These are phyloP conservation scores for Eulemur rufifrons DNA, from an alignment of 2,113 vertebrate species.

Conservation along the genomic window DNA sequence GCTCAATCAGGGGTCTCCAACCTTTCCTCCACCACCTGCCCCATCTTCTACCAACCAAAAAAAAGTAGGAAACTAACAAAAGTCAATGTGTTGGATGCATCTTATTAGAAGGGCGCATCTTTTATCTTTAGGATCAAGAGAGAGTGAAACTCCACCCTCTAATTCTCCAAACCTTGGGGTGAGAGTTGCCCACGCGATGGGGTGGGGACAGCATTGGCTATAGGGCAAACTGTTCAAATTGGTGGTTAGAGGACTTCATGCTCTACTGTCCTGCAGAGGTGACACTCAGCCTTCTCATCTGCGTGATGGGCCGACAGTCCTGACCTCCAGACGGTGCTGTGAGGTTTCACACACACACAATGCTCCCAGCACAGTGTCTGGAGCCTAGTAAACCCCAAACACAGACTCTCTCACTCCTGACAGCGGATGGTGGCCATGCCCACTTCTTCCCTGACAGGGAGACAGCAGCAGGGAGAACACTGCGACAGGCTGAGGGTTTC, in stretches of 20 bases:
- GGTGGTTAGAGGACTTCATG: too few relatives aligned
- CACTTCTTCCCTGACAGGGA: accelerated
- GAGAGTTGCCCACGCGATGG: too few relatives aligned
- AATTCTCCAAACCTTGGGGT: too few relatives aligned
- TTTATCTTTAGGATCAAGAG: neutral
- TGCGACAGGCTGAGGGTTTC: accelerated
- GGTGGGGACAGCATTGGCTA: neutral
- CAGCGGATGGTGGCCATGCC: neutral
- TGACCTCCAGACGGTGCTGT: too few relatives aligned
- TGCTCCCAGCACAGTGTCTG: too few relatives aligned
- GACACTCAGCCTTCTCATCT: neutral
- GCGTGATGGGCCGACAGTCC: neutral
- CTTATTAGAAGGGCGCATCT: neutral
- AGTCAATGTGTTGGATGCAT: accelerated
- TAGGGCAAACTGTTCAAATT: neutral
- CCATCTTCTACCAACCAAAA: neutral
- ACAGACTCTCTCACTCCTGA: neutral
- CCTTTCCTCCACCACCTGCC: neutral
- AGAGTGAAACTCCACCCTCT: neutral
- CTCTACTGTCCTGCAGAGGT: neutral
- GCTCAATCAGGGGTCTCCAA: neutral
- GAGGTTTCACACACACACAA: neutral
- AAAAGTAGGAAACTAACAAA: too few relatives aligned
- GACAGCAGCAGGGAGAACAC: accelerated
- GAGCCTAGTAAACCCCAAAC: neutral